phyloP scores from a whole-genome alignment of 2,888 invertebrate species.

The Thereva nobilitata region DNA sequence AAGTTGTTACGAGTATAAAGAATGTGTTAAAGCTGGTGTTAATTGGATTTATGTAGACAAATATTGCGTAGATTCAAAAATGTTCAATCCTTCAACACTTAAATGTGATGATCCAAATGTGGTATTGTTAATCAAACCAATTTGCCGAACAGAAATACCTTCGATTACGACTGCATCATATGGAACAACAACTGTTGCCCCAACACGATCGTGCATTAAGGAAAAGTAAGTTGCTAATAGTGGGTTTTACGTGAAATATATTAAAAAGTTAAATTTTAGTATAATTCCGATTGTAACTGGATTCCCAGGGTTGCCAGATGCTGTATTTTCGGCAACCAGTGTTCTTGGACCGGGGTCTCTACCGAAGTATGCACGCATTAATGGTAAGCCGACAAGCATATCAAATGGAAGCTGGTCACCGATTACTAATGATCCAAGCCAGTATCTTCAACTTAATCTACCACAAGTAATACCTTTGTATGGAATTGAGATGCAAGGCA shows the following conservation, averaged over 20 bases:
- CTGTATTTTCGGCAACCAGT: conserved; percentile 66
- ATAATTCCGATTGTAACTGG: conserved; percentile 59
- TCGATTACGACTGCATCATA: neutral
- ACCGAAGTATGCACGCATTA: conserved; percentile 62
- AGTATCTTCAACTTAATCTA: conserved; percentile 73
- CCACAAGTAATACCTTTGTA: conserved; percentile 70
- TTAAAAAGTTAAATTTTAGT: conserved; percentile 43
- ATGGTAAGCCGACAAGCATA: conserved; percentile 50
- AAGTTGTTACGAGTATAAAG: conserved; percentile 68
- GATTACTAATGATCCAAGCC: conserved; percentile 62
- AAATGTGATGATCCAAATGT: conserved; percentile 65
- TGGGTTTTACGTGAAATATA: neutral
- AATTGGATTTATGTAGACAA: conserved; percentile 61
- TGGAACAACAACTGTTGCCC: conserved; percentile 52
- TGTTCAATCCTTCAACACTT: conserved; percentile 65
- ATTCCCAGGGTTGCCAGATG: conserved; percentile 60
- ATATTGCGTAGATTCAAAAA: conserved; percentile 63
- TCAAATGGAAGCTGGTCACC: conserved; percentile 72
- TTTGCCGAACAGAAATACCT: conserved; percentile 57
- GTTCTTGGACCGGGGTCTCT: conserved; percentile 59
- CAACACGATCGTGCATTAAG: conserved; percentile 58
- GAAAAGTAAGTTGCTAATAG: conserved; percentile 51
- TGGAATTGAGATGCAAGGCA: conserved; percentile 75
- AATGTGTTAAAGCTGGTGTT: conserved; percentile 61
- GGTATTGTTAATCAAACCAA: conserved; percentile 62